Percentiles rank a stretch among this genome's conserved stretches.
Evolutionary conservation across 1,140 invertebrate genomes (phyloP).

Genomic region (Olivierus martensii): DNA sequence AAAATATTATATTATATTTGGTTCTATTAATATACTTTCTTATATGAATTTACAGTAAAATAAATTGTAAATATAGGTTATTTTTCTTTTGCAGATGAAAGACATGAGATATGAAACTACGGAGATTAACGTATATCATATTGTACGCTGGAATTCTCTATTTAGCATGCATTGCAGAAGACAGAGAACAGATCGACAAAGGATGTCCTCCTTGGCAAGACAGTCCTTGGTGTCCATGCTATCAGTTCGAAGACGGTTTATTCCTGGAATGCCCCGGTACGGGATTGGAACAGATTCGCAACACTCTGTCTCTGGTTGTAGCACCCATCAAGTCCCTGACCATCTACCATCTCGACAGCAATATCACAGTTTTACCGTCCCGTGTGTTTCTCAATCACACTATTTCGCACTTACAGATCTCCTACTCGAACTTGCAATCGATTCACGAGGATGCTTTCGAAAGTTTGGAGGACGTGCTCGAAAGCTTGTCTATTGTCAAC

Average conservation of each 20-base stretch:
- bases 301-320: conserved; percentile 37
- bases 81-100: background rate
- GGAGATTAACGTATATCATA: background rate
- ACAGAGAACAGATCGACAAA: background rate
- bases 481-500: conserved; percentile 63
- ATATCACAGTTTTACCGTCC: conserved; percentile 49
- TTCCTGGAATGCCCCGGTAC: conserved; percentile 76
- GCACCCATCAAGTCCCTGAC: conserved; percentile 61
- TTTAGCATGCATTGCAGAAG: no score
- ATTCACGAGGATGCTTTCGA: conserved; percentile 56
- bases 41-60: no score
- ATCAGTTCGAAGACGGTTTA: conserved; percentile 76
- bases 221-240: conserved; percentile 69
- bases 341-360: conserved; percentile 67
- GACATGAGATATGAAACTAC: background rate
- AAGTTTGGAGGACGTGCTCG: conserved; percentile 54
- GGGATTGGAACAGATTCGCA: conserved; percentile 41
- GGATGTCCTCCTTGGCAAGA: conserved; percentile 52
- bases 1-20: no score
- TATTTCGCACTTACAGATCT: conserved; percentile 56
- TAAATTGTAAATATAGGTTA: no score
- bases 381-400: conserved; percentile 51
- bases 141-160: no score
- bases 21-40: no score
- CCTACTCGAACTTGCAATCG: conserved; percentile 59